Base-by-base conservation (phyloP, 1,140 invertebrate genomes). In the Gryllus bimaculatus region DNA sequence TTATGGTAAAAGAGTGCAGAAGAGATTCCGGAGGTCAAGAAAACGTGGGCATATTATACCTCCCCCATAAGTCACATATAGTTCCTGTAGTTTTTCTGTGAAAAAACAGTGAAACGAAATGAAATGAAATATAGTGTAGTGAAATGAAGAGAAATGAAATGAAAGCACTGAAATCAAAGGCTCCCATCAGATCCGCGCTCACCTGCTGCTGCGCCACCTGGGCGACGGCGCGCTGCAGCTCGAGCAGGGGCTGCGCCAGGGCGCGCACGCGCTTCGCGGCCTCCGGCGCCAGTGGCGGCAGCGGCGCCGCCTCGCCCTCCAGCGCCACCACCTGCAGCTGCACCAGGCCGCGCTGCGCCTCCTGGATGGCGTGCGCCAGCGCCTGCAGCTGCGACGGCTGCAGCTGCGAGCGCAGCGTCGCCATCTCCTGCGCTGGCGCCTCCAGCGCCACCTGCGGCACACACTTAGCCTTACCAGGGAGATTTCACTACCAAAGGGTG, bases 181-280 rank as follows among this genome's bases (percentile, higher is more conserved):
- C n/a, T n/a, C n/a, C n/a, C n/a, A n/a, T n/a, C n/a, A n/a, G n/a
- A n/a, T n/a, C n/a, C 1, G 26, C 54, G 10, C 54, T 66, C 10
- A 77, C 76, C 20, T 80, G 21, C 39, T 80, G 79, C 48, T 80
- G 47, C 20, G 47, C 75, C 18, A 80, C 47, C 75, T 75, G 49
- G 8, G 75, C 74, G 73, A 79, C 48, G 26, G 54, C 39, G 18
- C 74, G 8, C 21, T 79, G 78, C 8, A 79, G 26, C 39, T 79
- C 74, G 18, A 21, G 13, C 2, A 76, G 26, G 8, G 78, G 75
- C 74, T 79, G 74, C 8, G 78, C 78, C 47, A 79, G n/a, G 3
- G 74, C 73, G 18, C n/a, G 54, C 18, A 66, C 54, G 54, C 54
- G 54, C 10, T 66, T 7, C 10, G 54, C 54, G 10, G 10, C 10